Evolutionary conservation across 1,140 invertebrate species (phyloP).

Genomic region (Pseudomyrmex flavicornis): DNA sequence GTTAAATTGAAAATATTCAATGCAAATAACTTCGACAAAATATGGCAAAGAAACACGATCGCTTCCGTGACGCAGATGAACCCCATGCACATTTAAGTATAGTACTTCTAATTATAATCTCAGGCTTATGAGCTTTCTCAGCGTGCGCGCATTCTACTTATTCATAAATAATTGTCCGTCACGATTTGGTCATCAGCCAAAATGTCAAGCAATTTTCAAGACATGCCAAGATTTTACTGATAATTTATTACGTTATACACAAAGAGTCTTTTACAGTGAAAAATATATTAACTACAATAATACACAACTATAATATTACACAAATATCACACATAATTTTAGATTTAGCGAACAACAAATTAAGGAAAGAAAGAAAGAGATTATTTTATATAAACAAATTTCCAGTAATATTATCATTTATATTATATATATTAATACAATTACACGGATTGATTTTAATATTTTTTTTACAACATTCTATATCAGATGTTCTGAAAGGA

Average conservation of each 20-base stretch:
- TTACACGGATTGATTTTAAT: neutral
- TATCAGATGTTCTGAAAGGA: neutral
- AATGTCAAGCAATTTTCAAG: neutral
- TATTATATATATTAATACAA: neutral
- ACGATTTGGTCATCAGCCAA: neutral
- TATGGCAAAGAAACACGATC: neutral
- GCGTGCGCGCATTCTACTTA: neutral
- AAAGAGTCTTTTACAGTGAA: neutral
- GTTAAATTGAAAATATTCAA: neutral
- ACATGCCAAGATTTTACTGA: neutral
- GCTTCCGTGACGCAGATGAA: neutral
- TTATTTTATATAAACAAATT: no score
- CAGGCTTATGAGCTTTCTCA: neutral
- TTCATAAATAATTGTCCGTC: neutral
- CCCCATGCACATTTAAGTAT: neutral
- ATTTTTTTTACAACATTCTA: neutral
- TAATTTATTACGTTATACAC: no score
- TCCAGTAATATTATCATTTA: neutral
- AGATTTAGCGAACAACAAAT: no score
- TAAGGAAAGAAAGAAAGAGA: no score
- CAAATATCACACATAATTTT: no score
- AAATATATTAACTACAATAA: neutral
- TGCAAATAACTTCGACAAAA: neutral
- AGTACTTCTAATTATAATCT: slow-evolving; percentile 28
- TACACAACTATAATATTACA: no score